Percentiles rank a stretch among this genome's conserved stretches.
phyloP scores from a whole-genome alignment of 92 coral and sea anemone genomes.

The Ricordea florida region DNA sequence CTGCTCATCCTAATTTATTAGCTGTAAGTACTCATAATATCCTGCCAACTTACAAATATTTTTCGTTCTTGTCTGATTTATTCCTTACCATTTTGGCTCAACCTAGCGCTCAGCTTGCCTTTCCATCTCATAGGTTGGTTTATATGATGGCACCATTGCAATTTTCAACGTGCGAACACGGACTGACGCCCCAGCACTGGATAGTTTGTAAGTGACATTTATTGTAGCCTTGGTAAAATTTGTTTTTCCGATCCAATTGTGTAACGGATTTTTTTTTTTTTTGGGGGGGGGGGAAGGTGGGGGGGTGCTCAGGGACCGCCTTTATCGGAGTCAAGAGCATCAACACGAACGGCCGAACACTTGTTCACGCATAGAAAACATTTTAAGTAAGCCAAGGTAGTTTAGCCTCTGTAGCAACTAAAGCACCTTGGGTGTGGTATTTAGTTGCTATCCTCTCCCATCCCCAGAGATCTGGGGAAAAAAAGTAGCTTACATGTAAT shows the following conservation, averaged over 20 bases:
- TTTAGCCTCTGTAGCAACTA: no score
- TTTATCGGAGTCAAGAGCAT: no score
- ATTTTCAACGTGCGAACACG: slow-evolving; percentile 86
- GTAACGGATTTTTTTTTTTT: not conserved
- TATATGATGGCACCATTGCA: slow-evolving; percentile 95
- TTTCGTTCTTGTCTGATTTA: no score
- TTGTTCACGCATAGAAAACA: no score
- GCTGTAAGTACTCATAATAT: slow-evolving; percentile 77
- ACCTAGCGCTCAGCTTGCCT: not conserved
- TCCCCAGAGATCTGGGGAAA: no score
- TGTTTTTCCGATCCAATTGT: not conserved
- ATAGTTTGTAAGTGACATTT: slow-evolving; percentile 78
- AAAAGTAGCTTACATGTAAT: no score
- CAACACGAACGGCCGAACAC: no score
- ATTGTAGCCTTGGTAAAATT: not conserved
- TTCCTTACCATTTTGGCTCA: no score
- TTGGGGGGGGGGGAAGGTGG: no score
- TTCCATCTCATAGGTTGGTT: slow-evolving; percentile 66
- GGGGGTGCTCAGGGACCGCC: no score
- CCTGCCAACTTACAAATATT: no score
- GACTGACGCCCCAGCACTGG: slow-evolving; percentile 82
- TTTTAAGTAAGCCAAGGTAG: no score
- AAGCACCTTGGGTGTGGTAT: not conserved
- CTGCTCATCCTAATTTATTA: slow-evolving; percentile 89
- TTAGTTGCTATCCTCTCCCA: not conserved